Percentiles rank a stretch among this genome's conserved stretches.
These are phyloP conservation scores for Pteronura brasiliensis DNA, from an alignment of 2,113 vertebrate species.

Conservation along the genomic window DNA sequence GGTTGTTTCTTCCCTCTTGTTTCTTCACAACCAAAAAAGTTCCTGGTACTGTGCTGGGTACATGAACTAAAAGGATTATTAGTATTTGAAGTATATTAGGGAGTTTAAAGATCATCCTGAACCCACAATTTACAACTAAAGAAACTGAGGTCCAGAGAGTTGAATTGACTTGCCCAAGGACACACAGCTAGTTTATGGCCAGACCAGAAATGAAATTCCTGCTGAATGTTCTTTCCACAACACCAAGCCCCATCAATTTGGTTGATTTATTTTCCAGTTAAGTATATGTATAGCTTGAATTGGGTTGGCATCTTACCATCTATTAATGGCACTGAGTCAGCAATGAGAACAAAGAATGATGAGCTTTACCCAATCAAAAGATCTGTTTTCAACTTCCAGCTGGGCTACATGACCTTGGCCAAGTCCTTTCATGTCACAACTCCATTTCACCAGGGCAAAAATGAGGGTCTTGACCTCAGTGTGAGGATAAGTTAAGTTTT, in stretches of 20 bases:
- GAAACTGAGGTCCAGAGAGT: not conserved
- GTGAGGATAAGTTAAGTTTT: not conserved
- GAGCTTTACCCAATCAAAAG: not conserved
- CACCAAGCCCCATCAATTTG: not conserved
- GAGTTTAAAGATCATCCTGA: not conserved
- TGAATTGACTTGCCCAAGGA: not conserved
- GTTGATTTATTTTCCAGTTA: not conserved
- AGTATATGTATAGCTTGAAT: not conserved
- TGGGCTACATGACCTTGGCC: not conserved
- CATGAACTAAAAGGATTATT: not conserved
- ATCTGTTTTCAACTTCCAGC: not conserved
- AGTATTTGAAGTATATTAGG: not conserved
- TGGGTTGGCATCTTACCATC: not conserved
- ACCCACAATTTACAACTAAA: not conserved
- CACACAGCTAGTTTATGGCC: not conserved
- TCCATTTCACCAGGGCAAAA: not conserved
- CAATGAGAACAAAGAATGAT: not conserved
- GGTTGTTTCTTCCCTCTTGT: not conserved
- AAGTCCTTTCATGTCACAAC: not conserved
- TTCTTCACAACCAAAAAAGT: not conserved
- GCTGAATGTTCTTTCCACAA: not conserved
- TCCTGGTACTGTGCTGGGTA: not conserved
- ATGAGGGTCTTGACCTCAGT: not conserved
- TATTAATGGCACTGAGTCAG: slow-evolving; percentile 27
- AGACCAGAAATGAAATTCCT: not conserved